A percentile compares a stretch with the other conserved stretches of the same genome.
Evolutionary conservation across 2,113 vertebrate genomes (phyloP).

Genomic region (Festucalex cinctus): DNA sequence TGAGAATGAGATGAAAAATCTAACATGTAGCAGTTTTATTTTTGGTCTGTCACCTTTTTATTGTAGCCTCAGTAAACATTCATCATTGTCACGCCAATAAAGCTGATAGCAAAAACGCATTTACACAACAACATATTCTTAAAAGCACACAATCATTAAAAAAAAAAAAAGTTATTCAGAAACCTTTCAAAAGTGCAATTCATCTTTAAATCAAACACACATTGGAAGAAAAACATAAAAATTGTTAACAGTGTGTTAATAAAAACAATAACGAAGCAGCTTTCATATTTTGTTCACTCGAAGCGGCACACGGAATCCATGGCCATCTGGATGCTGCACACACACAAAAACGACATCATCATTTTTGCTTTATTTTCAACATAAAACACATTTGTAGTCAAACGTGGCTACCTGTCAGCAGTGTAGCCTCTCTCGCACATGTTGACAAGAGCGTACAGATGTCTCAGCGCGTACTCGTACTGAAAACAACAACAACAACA

Average conservation of each 20-base stretch:
- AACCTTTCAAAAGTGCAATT: slow-evolving; percentile 40
- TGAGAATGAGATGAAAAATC: too few species aligned
- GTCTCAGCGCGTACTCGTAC: slow-evolving; percentile 88
- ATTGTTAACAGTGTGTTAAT: slow-evolving; percentile 38
- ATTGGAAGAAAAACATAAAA: not conserved
- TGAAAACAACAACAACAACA: slow-evolving; percentile 68
- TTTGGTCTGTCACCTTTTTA: slow-evolving; percentile 45
- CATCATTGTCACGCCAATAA: slow-evolving; percentile 23
- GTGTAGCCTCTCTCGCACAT: slow-evolving; percentile 83
- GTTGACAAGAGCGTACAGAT: slow-evolving; percentile 87
- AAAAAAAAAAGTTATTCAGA: slow-evolving; percentile 11
- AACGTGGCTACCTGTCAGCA: slow-evolving; percentile 73
- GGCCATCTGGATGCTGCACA: slow-evolving; percentile 61
- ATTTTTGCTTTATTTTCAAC: not conserved
- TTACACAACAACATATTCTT: not conserved
- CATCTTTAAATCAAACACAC: slow-evolving; percentile 38
- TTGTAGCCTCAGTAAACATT: slow-evolving; percentile 33
- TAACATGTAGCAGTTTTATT: not conserved
- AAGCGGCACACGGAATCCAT: slow-evolving; percentile 62
- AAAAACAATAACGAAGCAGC: slow-evolving; percentile 12
- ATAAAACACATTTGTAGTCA: not conserved
- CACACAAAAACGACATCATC: not conserved
- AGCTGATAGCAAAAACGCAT: slow-evolving; percentile 24
- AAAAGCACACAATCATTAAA: slow-evolving; percentile 28
- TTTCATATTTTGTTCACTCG: slow-evolving; percentile 19